Evolutionary conservation across 2,113 vertebrate genomes (phyloP), one percentile per base, ranked within the genome.

Genomic region (Phylloscopus trochiloides): DNA sequence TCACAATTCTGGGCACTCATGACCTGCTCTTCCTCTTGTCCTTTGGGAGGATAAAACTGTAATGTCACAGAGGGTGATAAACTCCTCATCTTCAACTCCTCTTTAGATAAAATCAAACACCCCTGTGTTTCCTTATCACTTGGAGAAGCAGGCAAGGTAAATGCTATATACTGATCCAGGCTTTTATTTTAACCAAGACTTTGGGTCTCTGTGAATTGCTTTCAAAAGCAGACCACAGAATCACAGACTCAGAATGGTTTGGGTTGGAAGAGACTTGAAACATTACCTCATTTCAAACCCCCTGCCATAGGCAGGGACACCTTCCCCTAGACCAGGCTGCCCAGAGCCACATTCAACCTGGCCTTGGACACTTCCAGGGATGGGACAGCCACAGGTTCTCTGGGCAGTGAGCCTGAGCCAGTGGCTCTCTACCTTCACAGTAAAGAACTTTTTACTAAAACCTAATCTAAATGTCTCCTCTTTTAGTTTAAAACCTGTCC

Each of bases 241-340:
- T 32, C 32, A 65, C 26, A 88, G 22, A 36, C 14, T 18, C 26
- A 63, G 38, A 68, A 67, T n/a, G 29, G 45, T 47, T 68, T 54
- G n/a, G 14, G 21, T 22, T 40, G 17, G 61, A 75, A 82, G 14
- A 25, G 11, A 68, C 8, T 24, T 74, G 52, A n/a, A 67, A 52
- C 3, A n/a, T n/a, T n/a, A 47, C 14, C 11, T 34, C 2, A 0
- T 40, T 59, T 50, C 12, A 61, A 38, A 2, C 11, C n/a, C 18
- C 5, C 40, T 61, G 47, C 25, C 19, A 47, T 5, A 14, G 28
- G 10, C 47, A 70, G 18, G 10, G 17, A 21, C 62, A 68, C 5
- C 17, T 61, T 31, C 17, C n/a, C 40, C 16, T 9, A 26, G 3
- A 17, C 6, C 47, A 75, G 20, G 7, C 2, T 54, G 12, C 47